A percentile compares a stretch with the other conserved stretches of the same genome.
Evolutionary conservation across 2,888 invertebrate genomes (phyloP).

Genomic region (Thereva nobilitata): DNA sequence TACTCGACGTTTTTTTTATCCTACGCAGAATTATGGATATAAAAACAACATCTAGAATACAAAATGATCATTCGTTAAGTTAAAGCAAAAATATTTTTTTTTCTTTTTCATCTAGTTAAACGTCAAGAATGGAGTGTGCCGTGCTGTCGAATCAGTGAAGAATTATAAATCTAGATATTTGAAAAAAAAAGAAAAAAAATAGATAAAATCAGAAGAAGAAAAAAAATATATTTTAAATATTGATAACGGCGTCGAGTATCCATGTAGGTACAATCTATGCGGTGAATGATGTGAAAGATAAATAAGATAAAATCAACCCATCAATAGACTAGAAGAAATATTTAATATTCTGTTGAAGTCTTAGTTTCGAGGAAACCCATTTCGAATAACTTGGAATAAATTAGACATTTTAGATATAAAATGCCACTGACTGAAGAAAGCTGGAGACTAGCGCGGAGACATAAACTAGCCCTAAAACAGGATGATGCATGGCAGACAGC

Average conservation of each 20-base stretch:
- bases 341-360: slow-evolving; percentile 27
- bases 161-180: neutral
- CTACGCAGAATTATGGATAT: too few species aligned
- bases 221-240: neutral
- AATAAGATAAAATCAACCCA: slow-evolving; percentile 21
- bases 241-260: slow-evolving; percentile 13
- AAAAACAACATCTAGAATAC: too few species aligned
- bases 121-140: too few species aligned
- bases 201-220: too few species aligned
- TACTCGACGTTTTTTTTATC: too few species aligned
- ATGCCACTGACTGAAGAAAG: slow-evolving; percentile 1
- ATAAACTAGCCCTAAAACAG: slow-evolving; percentile 8
- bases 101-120: too few species aligned
- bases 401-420: slow-evolving; percentile 19
- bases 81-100: too few species aligned
- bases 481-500: slow-evolving; percentile 14
- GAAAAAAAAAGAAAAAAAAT: neutral
- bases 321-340: slow-evolving; percentile 15
- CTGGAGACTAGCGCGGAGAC: neutral
- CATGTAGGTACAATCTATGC: neutral
- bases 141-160: too few species aligned
- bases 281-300: neutral
- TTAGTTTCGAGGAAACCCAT: slow-evolving; percentile 19
- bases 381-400: slow-evolving; percentile 25
- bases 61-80: too few species aligned